Base-by-base conservation (phyloP, 2,797 vertebrate species). In the Enteromius unitaeniatus region DNA sequence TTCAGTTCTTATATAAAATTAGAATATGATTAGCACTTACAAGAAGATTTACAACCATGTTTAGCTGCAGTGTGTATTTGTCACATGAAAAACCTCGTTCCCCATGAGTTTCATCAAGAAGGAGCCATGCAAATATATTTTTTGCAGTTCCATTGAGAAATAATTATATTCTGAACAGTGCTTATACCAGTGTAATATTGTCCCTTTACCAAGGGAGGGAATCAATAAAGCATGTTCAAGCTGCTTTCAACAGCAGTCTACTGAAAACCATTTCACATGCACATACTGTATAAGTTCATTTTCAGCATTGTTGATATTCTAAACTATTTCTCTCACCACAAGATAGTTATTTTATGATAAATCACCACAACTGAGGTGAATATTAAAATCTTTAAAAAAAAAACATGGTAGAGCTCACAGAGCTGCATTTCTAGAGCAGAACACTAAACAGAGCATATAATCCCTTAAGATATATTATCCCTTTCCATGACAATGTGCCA, bases 351-450 rank as follows among this genome's bases (percentile, higher is more conserved):
- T 74, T 37, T 37, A 14, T 34, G 60, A 62, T 37, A 75, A 58
- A 40, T 40, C 15, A 77, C 14, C 37, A 19, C 26, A 23, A 77
- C 9, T 45, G 37, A 26, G 34, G 15, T 19, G 37, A n/a, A 62
- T 62, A 40, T 60, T 17, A 37, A 9, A 58, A 0, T 6, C 5
- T 14, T 8, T n/a, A 55, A 51, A 64, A 37, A 49, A 37, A 1
- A 68, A 58, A 37, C 0, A 23, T 10, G 23, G 11, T 17, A 84
- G 62, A 23, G 42, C 26, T 64, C 26, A 49, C 76, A 78, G 34
- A 14, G 23, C 34, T 72, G 69, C 67, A 72, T 74, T 67, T 45
- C 60, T 60, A 79, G 64, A 73, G 84, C 73, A 51, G 34, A 7
- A 53, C 68, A 21, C 51, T 72, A 72, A 45, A 55, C 74, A 60